Conservation (phyloP, 2,888 invertebrate genomes). For the Erebia epiphron region DNA sequence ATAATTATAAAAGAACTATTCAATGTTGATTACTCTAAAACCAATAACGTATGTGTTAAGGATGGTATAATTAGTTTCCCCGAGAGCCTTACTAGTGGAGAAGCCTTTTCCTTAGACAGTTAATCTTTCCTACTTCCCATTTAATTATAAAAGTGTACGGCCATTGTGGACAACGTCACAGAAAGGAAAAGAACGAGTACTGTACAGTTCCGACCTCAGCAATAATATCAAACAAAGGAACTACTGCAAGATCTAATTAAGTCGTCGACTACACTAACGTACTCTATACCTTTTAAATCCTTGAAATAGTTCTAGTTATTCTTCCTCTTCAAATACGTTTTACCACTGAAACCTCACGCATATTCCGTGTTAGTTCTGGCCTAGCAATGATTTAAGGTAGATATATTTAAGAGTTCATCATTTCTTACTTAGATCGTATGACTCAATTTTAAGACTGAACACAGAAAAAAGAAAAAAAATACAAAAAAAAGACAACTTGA, state of each 20-base stretch:
- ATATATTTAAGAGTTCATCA: slow-evolving; percentile 70
- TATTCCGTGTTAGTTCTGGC: slow-evolving; percentile 70
- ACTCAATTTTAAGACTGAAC: slow-evolving; percentile 84
- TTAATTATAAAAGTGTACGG: slow-evolving; percentile 49
- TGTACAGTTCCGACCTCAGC: slow-evolving; percentile 27
- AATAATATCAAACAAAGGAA: slow-evolving; percentile 39
- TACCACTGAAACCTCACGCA: slow-evolving; percentile 48
- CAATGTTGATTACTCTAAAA: slow-evolving; percentile 83
- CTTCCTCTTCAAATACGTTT: slow-evolving; percentile 51
- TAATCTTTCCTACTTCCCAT: slow-evolving; percentile 53
- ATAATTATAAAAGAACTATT: slow-evolving; percentile 81
- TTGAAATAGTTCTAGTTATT: slow-evolving; percentile 52
- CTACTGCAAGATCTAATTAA: slow-evolving; percentile 24
- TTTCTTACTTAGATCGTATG: slow-evolving; percentile 81
- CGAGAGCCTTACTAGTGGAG: slow-evolving; percentile 77
- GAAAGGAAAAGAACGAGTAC: slow-evolving; percentile 40
- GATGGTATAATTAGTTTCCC: slow-evolving; percentile 79
- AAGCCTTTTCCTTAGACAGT: slow-evolving; percentile 80
- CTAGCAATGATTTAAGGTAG: slow-evolving; percentile 71
- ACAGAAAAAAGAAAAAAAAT: slow-evolving; percentile 65
- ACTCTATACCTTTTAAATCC: slow-evolving; percentile 53
- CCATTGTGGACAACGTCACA: slow-evolving; percentile 50
- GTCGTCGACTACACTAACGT: slow-evolving; percentile 61
- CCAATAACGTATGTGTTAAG: slow-evolving; percentile 79
- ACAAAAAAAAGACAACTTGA: slow-evolving; percentile 47